phyloP scores from a whole-genome alignment of 1,140 invertebrate genomes.

The Papilio polyxenes region DNA sequence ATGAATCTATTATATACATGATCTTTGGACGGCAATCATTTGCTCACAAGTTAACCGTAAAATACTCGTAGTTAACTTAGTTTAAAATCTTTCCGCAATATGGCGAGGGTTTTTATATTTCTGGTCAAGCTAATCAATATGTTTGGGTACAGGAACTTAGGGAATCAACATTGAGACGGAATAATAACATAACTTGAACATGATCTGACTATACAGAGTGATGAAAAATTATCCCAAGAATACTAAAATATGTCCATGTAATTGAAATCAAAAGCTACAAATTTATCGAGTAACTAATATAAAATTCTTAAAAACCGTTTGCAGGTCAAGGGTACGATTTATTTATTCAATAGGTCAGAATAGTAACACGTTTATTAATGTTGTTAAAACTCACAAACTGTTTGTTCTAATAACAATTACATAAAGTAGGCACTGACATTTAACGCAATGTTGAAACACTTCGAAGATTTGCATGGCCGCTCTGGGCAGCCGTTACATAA shows the following conservation, averaged over 20 bases:
- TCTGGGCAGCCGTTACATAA: slow-evolving; percentile 52
- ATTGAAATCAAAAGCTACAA: background rate
- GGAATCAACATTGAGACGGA: too few species aligned
- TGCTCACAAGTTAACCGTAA: background rate
- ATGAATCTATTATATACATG: background rate
- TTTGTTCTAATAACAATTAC: slow-evolving; percentile 43
- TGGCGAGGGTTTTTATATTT: too few species aligned
- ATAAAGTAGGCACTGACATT: slow-evolving; percentile 48
- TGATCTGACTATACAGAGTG: too few species aligned
- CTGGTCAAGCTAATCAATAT: too few species aligned
- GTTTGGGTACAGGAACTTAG: too few species aligned
- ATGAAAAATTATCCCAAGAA: too few species aligned
- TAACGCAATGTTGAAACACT: slow-evolving; percentile 49
- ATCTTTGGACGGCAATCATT: background rate
- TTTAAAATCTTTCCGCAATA: too few species aligned
- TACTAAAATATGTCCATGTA: background rate
- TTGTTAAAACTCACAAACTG: slow-evolving; percentile 26
- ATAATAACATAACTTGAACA: too few species aligned
- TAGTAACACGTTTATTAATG: slow-evolving; percentile 37
- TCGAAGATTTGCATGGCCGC: slow-evolving; percentile 46
- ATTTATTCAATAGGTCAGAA: slow-evolving; percentile 31
- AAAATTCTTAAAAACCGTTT: background rate
- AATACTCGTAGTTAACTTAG: background rate
- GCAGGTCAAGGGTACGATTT: background rate
- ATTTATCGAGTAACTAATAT: background rate